Percentiles rank a stretch among this genome's conserved stretches.
Conservation (phyloP, 2,797 vertebrate species). For the Sebastes flavidus region DNA sequence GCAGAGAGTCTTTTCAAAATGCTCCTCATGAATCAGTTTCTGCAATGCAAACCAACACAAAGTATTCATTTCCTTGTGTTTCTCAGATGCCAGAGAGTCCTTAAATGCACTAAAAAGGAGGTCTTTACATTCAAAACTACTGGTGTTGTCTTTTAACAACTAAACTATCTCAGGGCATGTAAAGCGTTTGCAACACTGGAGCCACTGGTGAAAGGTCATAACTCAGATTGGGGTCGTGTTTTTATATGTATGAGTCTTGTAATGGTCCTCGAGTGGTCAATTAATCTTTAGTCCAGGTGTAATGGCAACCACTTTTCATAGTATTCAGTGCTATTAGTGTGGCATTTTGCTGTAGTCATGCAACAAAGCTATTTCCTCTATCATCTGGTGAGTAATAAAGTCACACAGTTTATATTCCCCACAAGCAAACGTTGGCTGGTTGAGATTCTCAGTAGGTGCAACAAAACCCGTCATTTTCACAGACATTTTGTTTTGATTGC, state of each 20-base stretch:
- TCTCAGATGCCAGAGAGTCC: neutral
- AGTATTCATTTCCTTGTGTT: neutral
- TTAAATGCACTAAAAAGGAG: neutral
- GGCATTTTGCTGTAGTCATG: neutral
- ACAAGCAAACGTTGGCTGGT: conserved; percentile 13
- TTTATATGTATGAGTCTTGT: neutral
- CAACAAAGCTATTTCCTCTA: conserved; percentile 27
- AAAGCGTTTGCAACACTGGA: neutral
- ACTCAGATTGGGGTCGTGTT: neutral
- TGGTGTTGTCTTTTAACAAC: neutral
- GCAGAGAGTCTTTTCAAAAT: neutral
- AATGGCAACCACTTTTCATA: neutral
- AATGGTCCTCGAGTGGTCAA: conserved; percentile 4
- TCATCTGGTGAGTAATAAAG: conserved; percentile 12
- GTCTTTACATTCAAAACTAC: neutral
- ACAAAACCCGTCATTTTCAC: conserved; percentile 28
- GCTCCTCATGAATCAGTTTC: neutral
- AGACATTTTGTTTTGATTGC: conserved; percentile 49
- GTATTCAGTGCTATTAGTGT: neutral
- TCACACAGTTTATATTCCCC: conserved; percentile 9
- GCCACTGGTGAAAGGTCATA: conserved; percentile 4
- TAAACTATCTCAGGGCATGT: neutral
- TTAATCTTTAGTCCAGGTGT: conserved; percentile 7
- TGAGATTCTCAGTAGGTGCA: conserved; percentile 32
- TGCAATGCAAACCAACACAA: neutral